Conservation (phyloP, 1,140 invertebrate genomes). For the Chelonus insularis region DNA sequence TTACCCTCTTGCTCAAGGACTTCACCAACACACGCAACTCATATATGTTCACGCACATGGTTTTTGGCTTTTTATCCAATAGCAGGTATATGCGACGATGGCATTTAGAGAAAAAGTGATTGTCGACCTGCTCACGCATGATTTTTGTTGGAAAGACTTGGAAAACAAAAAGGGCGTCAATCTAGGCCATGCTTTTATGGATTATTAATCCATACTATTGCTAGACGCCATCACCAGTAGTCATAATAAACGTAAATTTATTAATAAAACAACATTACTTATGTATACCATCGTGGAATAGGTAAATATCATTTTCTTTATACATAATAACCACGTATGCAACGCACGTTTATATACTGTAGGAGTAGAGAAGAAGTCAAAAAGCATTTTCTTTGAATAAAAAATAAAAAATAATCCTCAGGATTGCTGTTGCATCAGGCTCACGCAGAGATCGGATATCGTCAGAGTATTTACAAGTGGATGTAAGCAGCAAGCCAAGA, state of each 20-base stretch:
- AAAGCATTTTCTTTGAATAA: conserved; percentile 11
- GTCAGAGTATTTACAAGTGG: conserved; percentile 1
- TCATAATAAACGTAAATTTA: too few relatives aligned
- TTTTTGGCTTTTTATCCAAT: conserved; percentile 1
- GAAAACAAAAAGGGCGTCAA: too few relatives aligned
- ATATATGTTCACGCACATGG: not conserved
- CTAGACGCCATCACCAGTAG: too few relatives aligned
- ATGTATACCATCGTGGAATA: too few relatives aligned
- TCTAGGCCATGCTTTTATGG: too few relatives aligned
- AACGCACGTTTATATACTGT: not conserved
- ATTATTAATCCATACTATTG: too few relatives aligned
- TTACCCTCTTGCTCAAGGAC: conserved; percentile 10
- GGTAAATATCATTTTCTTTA: too few relatives aligned
- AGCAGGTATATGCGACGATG: not conserved
- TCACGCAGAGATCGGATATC: conserved; percentile 19
- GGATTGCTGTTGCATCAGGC: conserved; percentile 3
- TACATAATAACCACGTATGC: not conserved
- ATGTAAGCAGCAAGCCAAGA: not conserved
- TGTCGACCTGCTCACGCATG: conserved; percentile 4
- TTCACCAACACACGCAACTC: not conserved
- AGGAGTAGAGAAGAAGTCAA: not conserved
- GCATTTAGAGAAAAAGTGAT: not conserved
- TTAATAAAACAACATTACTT: too few relatives aligned
- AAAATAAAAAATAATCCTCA: conserved; percentile 1
- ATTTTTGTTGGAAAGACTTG: not conserved